phyloP scores from a whole-genome alignment of 2,888 invertebrate species.

The Tetranychus piercei region DNA sequence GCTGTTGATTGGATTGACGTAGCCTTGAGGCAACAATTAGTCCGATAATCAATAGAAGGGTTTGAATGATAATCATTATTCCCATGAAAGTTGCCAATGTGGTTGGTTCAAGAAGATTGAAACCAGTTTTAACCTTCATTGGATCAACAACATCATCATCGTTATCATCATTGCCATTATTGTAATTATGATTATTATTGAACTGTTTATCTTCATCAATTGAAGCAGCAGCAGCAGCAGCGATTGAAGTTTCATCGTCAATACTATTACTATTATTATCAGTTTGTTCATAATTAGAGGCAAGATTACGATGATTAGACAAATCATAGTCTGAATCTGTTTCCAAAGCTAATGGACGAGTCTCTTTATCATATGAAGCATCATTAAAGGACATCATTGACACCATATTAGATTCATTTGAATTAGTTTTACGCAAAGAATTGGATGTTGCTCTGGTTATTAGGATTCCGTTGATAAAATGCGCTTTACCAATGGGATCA shows the following conservation, averaged over 20 bases:
- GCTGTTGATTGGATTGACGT: not conserved
- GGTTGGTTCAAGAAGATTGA: slow-evolving; percentile 25
- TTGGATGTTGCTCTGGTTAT: not conserved
- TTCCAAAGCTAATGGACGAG: not conserved
- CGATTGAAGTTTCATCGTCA: not conserved
- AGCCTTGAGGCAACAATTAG: slow-evolving; percentile 6
- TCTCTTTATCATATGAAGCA: not conserved
- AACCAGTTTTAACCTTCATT: not conserved
- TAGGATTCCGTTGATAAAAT: not conserved
- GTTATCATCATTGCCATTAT: not conserved
- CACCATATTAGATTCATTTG: not conserved
- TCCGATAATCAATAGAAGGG: slow-evolving; percentile 16
- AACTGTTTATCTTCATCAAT: not conserved
- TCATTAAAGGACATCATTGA: too few species aligned
- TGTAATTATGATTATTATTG: not conserved
- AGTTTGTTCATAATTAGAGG: not conserved
- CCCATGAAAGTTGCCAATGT: slow-evolving; percentile 24
- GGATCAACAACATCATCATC: not conserved
- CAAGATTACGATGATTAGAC: not conserved
- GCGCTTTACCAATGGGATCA: not conserved
- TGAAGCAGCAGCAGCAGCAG: not conserved
- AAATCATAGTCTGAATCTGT: not conserved
- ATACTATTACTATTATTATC: not conserved
- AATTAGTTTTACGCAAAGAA: not conserved
- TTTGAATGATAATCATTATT: slow-evolving; percentile 23